Evolutionary conservation across 2,113 vertebrate genomes (phyloP).

Genomic region (Tragelaphus imberbis): DNA sequence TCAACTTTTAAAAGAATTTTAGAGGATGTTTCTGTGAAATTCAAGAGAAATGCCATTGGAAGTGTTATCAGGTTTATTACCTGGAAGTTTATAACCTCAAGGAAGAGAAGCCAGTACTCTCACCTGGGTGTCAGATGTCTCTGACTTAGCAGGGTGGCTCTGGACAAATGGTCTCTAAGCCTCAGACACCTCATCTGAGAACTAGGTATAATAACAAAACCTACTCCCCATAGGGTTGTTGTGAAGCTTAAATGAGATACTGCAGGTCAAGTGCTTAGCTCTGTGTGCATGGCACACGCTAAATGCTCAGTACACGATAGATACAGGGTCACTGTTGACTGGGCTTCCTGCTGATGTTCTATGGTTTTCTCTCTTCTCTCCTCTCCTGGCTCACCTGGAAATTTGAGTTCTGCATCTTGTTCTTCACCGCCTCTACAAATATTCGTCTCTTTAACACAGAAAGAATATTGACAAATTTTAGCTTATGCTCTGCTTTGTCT

Average conservation of each 20-base stretch:
- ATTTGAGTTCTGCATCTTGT: not conserved
- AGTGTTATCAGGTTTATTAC: not conserved
- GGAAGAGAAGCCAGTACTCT: not conserved
- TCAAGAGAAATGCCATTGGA: not conserved
- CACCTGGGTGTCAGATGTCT: not conserved
- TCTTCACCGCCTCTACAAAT: slow-evolving; percentile 48
- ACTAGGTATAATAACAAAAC: not conserved
- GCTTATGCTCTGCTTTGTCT: not conserved
- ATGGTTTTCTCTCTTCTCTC: not conserved
- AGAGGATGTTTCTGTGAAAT: not conserved
- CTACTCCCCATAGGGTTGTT: not conserved
- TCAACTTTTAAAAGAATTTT: not conserved
- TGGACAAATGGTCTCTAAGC: not conserved
- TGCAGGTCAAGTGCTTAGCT: accelerated
- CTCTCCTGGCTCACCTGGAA: slow-evolving; percentile 55
- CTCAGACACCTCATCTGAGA: not conserved
- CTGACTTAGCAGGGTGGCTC: not conserved
- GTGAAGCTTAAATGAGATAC: not conserved
- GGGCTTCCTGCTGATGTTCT: not conserved
- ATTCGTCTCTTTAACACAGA: slow-evolving; percentile 41
- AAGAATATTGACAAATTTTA: slow-evolving; percentile 12
- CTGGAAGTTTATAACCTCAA: too few species aligned
- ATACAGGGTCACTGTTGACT: accelerated
- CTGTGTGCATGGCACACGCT: accelerated
- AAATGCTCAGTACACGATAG: accelerated